These are phyloP conservation scores for Gambelia wislizenii DNA, from an alignment of 2,797 vertebrate genomes.

Conservation along the genomic window DNA sequence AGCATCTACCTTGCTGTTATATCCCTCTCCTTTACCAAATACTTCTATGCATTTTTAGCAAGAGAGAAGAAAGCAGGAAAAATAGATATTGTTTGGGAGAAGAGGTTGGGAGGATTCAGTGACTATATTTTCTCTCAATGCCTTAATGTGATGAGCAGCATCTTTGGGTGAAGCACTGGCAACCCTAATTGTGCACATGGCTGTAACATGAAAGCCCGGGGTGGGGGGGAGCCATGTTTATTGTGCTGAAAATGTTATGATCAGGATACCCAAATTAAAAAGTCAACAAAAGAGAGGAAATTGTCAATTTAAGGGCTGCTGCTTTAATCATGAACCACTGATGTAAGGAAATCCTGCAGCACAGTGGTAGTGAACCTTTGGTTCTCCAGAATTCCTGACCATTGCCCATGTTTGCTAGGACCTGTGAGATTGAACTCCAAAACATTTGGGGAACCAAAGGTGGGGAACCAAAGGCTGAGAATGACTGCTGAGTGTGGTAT, in stretches of 20 bases:
- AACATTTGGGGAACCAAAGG: too few species aligned
- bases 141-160: too few species aligned
- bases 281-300: neutral
- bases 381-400: too few species aligned
- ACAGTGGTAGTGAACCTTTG: too few species aligned
- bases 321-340: too few species aligned
- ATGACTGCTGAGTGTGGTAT: too few species aligned
- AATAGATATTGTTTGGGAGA: neutral
- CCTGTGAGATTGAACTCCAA: too few species aligned
- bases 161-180: neutral
- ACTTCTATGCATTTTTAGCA: too few species aligned
- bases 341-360: too few species aligned
- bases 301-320: neutral
- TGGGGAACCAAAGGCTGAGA: too few species aligned
- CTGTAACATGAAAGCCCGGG: neutral
- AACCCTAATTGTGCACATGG: neutral
- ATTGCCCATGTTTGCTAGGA: too few species aligned
- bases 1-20: neutral
- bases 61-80: neutral
- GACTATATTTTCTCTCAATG: neutral
- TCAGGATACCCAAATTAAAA: neutral
- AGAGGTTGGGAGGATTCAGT: too few species aligned
- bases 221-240: neutral
- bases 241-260: slow-evolving; percentile 1
- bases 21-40: neutral